These are phyloP conservation scores for Gracilinanus agilis DNA, from an alignment of 2,113 vertebrate genomes.

Conservation along the genomic window DNA sequence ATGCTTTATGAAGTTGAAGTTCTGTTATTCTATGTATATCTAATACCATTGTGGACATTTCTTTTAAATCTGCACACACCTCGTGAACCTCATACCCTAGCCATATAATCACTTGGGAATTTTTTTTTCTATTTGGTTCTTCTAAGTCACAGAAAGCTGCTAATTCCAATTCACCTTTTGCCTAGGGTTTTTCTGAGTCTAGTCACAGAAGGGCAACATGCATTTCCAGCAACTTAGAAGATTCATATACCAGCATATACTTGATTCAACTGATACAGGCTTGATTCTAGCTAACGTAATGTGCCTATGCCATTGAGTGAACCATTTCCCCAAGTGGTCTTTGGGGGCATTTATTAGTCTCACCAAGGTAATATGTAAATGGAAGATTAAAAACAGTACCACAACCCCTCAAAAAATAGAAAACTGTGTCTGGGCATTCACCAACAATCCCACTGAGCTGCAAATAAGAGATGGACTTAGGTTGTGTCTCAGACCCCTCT, in stretches of 20 bases:
- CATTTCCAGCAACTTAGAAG: constrained; percentile 2
- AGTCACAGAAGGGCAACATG: constrained; percentile 18
- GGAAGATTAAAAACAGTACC: not conserved
- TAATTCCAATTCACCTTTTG: constrained; percentile 64
- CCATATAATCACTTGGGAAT: constrained; percentile 44
- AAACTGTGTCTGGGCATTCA: not conserved
- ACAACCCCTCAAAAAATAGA: too few species aligned
- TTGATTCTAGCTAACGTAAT: not conserved
- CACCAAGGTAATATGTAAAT: not conserved
- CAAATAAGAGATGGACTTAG: not conserved
- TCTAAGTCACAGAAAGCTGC: constrained; percentile 60
- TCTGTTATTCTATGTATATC: not conserved
- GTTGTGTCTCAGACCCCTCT: not conserved
- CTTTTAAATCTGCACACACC: not conserved
- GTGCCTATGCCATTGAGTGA: not conserved
- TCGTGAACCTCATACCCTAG: constrained; percentile 29
- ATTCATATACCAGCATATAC: not conserved
- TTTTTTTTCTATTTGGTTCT: constrained; percentile 18
- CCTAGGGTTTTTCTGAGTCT: constrained; percentile 34
- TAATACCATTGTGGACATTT: not conserved
- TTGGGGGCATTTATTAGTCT: not conserved
- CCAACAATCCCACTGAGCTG: not conserved
- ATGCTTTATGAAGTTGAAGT: not conserved
- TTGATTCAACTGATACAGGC: not conserved
- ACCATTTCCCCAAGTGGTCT: not conserved